These are phyloP conservation scores for Bettongia penicillata DNA, from an alignment of 2,113 vertebrate species.

Conservation along the genomic window DNA sequence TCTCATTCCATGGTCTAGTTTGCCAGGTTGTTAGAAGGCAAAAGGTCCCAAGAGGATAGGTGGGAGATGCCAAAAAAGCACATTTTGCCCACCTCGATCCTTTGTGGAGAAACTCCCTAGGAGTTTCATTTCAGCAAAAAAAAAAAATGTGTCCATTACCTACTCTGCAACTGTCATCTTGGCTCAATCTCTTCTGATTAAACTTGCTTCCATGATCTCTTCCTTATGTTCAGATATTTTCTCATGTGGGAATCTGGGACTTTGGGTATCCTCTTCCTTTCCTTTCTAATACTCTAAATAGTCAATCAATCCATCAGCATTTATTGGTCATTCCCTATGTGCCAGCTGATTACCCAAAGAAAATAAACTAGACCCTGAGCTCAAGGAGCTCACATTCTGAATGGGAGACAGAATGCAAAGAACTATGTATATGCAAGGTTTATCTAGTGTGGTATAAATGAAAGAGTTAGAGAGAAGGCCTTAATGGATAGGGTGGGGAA, in stretches of 20 bases:
- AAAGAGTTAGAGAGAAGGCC: not conserved
- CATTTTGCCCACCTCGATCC: not conserved
- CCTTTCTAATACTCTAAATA: constrained; percentile 17
- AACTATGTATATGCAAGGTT: not conserved
- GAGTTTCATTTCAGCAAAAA: constrained; percentile 16
- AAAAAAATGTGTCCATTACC: not conserved
- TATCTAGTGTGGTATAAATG: not conserved
- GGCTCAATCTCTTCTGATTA: constrained; percentile 34
- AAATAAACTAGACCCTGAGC: not conserved
- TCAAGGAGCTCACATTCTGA: not conserved
- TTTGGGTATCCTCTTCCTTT: not conserved
- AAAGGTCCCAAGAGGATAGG: not conserved
- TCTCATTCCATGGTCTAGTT: not conserved
- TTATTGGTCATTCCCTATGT: not conserved
- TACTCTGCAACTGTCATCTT: not conserved
- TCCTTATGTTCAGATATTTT: constrained; percentile 45
- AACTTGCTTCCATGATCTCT: constrained; percentile 6
- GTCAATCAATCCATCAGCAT: not conserved
- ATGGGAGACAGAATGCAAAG: not conserved
- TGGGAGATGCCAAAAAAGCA: not conserved
- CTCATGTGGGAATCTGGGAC: not conserved
- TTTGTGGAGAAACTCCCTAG: constrained; percentile 37
- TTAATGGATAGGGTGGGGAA: not conserved
- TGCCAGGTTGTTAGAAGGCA: not conserved
- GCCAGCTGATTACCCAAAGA: not conserved